Percentiles rank a stretch among this genome's conserved stretches.
phyloP scores from a whole-genome alignment of 2,113 vertebrate species.

The Pterocles gutturalis region DNA sequence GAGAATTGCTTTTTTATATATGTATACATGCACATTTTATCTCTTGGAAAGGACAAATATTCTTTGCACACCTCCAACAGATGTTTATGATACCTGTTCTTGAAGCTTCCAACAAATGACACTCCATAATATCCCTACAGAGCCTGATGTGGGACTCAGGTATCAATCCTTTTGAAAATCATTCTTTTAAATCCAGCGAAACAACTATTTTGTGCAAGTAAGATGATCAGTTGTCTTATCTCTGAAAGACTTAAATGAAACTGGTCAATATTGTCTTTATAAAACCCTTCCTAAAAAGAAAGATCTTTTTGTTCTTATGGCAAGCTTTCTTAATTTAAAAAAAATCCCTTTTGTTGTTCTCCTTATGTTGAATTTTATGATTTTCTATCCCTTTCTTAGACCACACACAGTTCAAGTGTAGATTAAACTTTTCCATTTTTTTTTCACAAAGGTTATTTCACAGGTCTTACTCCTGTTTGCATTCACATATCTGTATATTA shows the following conservation, averaged over 20 bases:
- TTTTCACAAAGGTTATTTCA: background rate
- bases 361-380: background rate
- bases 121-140: background rate
- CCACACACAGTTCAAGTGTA: background rate
- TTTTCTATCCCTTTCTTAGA: background rate
- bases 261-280: background rate
- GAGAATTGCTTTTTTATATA: constrained; percentile 7
- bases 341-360: background rate
- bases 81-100: background rate
- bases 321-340: background rate
- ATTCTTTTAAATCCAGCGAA: background rate
- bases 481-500: background rate
- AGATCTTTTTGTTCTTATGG: background rate
- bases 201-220: background rate
- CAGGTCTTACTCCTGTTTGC: background rate
- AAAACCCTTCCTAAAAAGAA: background rate
- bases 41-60: constrained; percentile 6
- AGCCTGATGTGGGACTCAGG: background rate
- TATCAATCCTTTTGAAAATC: background rate
- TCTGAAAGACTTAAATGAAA: background rate
- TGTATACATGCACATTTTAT: background rate
- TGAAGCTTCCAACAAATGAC: background rate
- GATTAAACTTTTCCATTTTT: background rate
- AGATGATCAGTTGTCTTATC: background rate
- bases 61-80: background rate